Evolutionary conservation across 2,888 invertebrate species (phyloP).

Genomic region (Deilephila elpenor): DNA sequence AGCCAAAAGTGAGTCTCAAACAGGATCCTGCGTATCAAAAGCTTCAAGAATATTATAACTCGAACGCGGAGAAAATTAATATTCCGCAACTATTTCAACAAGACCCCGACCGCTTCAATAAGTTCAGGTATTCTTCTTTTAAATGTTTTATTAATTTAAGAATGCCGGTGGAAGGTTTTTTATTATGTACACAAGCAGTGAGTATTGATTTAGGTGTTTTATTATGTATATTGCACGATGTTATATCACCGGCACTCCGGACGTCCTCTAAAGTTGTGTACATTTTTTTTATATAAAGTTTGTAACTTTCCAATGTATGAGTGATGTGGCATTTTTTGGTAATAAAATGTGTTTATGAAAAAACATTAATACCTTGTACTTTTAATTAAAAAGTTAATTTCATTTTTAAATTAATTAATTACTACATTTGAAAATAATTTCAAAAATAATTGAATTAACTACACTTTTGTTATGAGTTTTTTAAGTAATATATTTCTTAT

Average conservation of each 20-base stretch:
- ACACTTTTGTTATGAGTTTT: not conserved
- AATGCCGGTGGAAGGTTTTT: not conserved
- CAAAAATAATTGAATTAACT: too few species aligned
- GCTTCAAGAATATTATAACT: slow-evolving; percentile 89
- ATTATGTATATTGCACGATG: slow-evolving; percentile 2
- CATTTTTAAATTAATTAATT: too few species aligned
- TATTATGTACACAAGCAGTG: not conserved
- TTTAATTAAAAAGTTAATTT: too few species aligned
- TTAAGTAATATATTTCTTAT: not conserved
- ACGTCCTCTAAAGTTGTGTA: slow-evolving; percentile 2
- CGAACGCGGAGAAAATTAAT: slow-evolving; percentile 89
- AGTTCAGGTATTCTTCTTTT: slow-evolving; percentile 89
- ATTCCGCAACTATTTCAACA: slow-evolving; percentile 92
- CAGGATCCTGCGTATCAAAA: slow-evolving; percentile 89
- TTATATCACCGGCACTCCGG: slow-evolving; percentile 22
- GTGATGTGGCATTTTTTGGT: not conserved
- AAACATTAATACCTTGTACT: too few species aligned
- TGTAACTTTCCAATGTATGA: slow-evolving; percentile 11
- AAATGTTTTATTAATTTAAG: slow-evolving; percentile 19
- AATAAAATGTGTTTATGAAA: too few species aligned
- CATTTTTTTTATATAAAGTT: not conserved
- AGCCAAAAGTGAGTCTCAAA: slow-evolving; percentile 72
- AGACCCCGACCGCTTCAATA: slow-evolving; percentile 93
- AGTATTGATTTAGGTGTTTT: not conserved
- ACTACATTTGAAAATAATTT: not conserved